Conservation (phyloP, 2,113 vertebrate genomes). For the Scortum barcoo region DNA sequence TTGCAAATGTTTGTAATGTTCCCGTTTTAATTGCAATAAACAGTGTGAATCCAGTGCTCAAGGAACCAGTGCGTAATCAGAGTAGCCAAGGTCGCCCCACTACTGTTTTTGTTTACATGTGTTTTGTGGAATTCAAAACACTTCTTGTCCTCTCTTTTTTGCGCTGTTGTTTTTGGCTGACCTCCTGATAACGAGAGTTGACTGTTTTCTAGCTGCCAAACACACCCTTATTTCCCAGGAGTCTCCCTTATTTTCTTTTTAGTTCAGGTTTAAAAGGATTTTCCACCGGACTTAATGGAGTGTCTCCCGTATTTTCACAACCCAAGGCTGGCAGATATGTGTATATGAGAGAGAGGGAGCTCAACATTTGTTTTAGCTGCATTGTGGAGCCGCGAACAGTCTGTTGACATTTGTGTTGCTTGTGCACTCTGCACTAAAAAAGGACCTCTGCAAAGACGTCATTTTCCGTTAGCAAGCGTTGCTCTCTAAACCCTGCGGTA, state of each 20-base stretch:
- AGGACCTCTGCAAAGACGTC: not conserved
- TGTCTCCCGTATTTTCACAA: constrained; percentile 26
- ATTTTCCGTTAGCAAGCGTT: constrained; percentile 1
- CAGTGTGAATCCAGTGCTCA: constrained; percentile 33
- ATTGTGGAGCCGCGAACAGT: constrained; percentile 18
- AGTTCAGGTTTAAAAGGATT: constrained; percentile 42
- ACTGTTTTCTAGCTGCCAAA: constrained; percentile 49
- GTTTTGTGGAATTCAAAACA: constrained; percentile 27
- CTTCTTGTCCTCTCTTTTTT: not conserved
- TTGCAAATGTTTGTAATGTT: constrained; percentile 60
- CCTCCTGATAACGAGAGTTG: constrained; percentile 28
- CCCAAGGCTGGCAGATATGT: not conserved
- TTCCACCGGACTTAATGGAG: constrained; percentile 48
- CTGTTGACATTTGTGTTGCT: constrained; percentile 44
- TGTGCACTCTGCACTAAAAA: not conserved
- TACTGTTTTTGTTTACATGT: constrained; percentile 60
- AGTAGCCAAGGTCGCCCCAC: constrained; percentile 27
- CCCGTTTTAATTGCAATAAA: constrained; percentile 68
- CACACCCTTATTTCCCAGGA: constrained; percentile 42
- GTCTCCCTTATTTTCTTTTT: constrained; percentile 26
- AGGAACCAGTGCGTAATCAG: constrained; percentile 30
- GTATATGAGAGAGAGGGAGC: not conserved
- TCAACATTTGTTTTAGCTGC: constrained; percentile 19
- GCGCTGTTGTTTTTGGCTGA: constrained; percentile 36
- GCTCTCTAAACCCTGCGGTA: not conserved